Evolutionary conservation across 2,113 vertebrate species (phyloP).

Genomic region (Halcyon malimbica): DNA sequence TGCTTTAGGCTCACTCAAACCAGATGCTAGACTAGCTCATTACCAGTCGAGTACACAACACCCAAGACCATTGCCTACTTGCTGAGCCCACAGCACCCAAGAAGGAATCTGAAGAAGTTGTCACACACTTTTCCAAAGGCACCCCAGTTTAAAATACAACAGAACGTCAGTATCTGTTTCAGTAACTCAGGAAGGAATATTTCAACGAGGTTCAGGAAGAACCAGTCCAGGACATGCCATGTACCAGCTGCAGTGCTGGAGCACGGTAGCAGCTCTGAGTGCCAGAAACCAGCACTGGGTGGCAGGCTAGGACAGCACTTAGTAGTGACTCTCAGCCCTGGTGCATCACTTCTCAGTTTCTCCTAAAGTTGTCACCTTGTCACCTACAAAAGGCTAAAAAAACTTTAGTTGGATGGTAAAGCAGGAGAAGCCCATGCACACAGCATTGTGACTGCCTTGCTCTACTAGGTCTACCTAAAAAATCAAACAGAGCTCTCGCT

Average conservation of each 20-base stretch:
- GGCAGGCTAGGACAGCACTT: constrained; percentile 73
- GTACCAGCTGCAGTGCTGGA: not conserved
- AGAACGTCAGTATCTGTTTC: not conserved
- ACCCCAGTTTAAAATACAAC: not conserved
- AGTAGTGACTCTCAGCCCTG: not conserved
- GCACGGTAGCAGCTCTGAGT: not conserved
- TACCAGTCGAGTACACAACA: not conserved
- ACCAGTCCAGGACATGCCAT: not conserved
- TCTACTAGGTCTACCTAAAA: not conserved
- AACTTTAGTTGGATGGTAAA: constrained; percentile 24
- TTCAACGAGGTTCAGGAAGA: not conserved
- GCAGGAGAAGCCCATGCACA: not conserved
- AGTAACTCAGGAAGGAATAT: not conserved
- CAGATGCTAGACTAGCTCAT: not conserved
- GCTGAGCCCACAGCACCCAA: not conserved
- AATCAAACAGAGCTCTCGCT: constrained; percentile 18
- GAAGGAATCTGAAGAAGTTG: not conserved
- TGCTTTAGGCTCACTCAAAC: not conserved
- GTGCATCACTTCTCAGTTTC: not conserved
- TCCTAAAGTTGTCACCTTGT: not conserved
- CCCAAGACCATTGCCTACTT: not conserved
- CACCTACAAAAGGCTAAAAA: constrained; percentile 49
- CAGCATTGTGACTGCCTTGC: not conserved
- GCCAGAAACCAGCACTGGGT: constrained; percentile 70
- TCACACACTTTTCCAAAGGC: not conserved